Evolutionary conservation across 2,113 vertebrate species (phyloP).

Genomic region (Corvus moneduloides): DNA sequence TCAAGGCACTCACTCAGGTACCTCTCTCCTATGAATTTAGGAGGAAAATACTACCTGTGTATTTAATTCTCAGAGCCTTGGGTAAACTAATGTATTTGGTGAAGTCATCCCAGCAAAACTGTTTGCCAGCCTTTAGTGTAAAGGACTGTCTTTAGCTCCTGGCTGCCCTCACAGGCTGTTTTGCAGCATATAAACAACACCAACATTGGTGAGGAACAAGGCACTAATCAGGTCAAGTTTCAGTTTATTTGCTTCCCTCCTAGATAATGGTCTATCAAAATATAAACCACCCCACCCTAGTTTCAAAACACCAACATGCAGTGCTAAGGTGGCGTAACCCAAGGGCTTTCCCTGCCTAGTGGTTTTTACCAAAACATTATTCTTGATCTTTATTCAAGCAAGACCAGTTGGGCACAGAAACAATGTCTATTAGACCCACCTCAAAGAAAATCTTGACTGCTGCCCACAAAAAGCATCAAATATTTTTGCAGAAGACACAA

Average conservation of each 20-base stretch:
- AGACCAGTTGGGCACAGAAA: neutral
- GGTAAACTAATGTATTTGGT: neutral
- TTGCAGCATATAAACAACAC: neutral
- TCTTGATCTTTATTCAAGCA: neutral
- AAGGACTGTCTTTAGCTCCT: neutral
- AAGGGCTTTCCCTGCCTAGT: neutral
- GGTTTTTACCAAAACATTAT: neutral
- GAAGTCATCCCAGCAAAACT: neutral
- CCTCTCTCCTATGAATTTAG: neutral
- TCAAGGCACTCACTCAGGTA: neutral
- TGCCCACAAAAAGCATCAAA: neutral
- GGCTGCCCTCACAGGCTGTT: neutral
- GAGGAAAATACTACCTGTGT: neutral
- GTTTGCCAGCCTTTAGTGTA: neutral
- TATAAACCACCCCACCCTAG: slow-evolving; percentile 34
- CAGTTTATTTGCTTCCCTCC: slow-evolving; percentile 9
- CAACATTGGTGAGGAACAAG: neutral
- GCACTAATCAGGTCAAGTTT: neutral
- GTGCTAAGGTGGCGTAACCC: neutral
- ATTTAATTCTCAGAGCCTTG: neutral
- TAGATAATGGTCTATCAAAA: slow-evolving; percentile 21
- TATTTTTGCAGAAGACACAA: neutral
- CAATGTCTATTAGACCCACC: neutral
- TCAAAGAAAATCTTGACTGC: neutral
- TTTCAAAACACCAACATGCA: slow-evolving; percentile 28